Percentiles rank a stretch among this genome's conserved stretches.
Evolutionary conservation across 2,113 vertebrate species (phyloP).

Genomic region (Clupea harengus): DNA sequence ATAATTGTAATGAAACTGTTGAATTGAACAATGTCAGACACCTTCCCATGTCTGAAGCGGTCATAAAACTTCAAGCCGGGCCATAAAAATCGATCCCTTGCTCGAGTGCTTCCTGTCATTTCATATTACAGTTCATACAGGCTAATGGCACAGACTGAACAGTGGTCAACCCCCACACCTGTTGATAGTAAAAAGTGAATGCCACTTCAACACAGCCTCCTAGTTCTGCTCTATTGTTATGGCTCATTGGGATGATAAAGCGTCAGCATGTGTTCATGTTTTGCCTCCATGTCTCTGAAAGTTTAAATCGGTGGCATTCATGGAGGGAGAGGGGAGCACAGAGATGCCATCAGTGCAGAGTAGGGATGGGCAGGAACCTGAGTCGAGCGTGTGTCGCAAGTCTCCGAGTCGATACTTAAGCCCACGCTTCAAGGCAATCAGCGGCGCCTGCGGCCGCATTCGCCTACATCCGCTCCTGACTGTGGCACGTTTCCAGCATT

Average conservation of each 20-base stretch:
- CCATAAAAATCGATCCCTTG: not conserved
- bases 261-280: not conserved
- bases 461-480: not conserved
- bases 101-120: constrained; percentile 2
- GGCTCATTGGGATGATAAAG: not conserved
- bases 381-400: not conserved
- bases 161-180: not conserved
- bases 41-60: too few species aligned
- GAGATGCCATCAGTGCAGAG: not conserved
- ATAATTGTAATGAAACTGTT: too few species aligned
- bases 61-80: not conserved
- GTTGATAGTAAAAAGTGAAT: not conserved
- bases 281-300: not conserved
- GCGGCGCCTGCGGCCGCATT: not conserved
- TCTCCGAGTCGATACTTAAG: not conserved
- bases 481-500: not conserved
- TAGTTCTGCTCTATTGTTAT: not conserved
- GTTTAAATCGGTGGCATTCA: not conserved
- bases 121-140: not conserved
- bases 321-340: not conserved
- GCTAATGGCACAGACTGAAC: too few species aligned
- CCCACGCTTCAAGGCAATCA: not conserved
- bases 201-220: not conserved
- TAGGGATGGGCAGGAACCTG: not conserved
- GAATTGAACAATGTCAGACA: too few species aligned